Evolutionary conservation across 1,140 invertebrate genomes (phyloP), one percentile per base, ranked within the genome.

Genomic region (Bombus turneri): DNA sequence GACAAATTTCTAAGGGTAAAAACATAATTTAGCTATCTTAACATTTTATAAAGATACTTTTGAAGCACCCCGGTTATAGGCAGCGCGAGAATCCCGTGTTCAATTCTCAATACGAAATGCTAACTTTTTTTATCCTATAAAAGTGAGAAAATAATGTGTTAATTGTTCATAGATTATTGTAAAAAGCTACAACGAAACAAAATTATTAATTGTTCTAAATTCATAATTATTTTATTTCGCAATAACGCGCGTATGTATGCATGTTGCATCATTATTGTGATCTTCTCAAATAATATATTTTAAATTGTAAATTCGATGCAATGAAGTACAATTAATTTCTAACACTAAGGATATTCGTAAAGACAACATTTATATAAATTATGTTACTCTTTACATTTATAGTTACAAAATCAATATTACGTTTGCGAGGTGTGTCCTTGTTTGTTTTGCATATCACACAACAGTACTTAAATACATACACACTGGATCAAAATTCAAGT

Each of bases 101-200:
- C 88, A 80, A 89, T 34, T 89, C 88, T 75, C 62, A 62, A 18
- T 68, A 31, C 34, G 12, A 64, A 62, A 12, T 0, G 34, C 28
- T 78, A 59, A 81, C 74, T 88, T 77, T 87, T 83, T 73, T 73
- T 31, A 18, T 41, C 9, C 34, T 4, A 18, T 8, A 25, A 1
- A 37, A 34, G 22, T 53, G 5, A 5, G 25, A 18, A 79, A 53
- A 57, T 18, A 31, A 10, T 13, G 1, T n/a, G 25, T 69, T 69
- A 43, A 31, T 2, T 41, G 28, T 39, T n/a, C 53, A 59, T 41
- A 47, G 12, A n/a, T 41, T 8, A 41, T n/a, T 28, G 4, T 31
- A 18, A 13, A 31, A 73, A 31, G 3, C 2, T 9, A 18, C n/a
- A 73, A 8, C 12, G 41, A 43, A 43, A 31, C 25, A 31, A 72